Conservation (phyloP, 2,797 vertebrate genomes). For the Lepus townsendii region DNA sequence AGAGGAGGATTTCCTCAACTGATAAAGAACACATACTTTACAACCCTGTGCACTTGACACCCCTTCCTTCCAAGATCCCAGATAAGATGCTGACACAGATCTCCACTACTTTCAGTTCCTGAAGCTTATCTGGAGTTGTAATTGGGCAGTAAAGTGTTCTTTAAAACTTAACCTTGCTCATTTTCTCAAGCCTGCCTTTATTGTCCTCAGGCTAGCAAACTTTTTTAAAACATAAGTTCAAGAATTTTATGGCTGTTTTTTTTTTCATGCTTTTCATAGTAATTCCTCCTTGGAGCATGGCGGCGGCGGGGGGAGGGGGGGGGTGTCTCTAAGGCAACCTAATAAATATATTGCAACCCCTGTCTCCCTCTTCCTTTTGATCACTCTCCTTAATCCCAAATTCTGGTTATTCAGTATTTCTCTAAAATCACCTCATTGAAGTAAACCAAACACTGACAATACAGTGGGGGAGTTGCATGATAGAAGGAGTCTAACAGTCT, state of each 20-base stretch:
- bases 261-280: not conserved
- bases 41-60: not conserved
- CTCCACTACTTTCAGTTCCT: not conserved
- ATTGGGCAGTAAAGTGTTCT: not conserved
- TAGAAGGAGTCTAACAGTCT: not conserved
- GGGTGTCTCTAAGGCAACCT: not conserved
- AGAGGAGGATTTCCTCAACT: not conserved
- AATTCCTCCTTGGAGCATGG: not conserved
- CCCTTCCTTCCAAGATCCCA: not conserved
- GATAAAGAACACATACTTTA: not conserved
- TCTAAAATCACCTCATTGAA: not conserved
- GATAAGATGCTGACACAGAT: not conserved
- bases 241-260: not conserved
- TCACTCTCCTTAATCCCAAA: conserved; percentile 28
- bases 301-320: not conserved
- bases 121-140: not conserved
- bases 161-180: not conserved
- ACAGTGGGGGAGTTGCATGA: not conserved
- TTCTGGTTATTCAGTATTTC: not conserved
- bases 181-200: not conserved
- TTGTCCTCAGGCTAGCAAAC: not conserved
- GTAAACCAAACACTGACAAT: not conserved
- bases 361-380: not conserved
- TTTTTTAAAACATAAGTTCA: not conserved
- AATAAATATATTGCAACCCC: conserved; percentile 12